Evolutionary conservation across 2,113 vertebrate genomes (phyloP).

Genomic region (Zapornia atra): DNA sequence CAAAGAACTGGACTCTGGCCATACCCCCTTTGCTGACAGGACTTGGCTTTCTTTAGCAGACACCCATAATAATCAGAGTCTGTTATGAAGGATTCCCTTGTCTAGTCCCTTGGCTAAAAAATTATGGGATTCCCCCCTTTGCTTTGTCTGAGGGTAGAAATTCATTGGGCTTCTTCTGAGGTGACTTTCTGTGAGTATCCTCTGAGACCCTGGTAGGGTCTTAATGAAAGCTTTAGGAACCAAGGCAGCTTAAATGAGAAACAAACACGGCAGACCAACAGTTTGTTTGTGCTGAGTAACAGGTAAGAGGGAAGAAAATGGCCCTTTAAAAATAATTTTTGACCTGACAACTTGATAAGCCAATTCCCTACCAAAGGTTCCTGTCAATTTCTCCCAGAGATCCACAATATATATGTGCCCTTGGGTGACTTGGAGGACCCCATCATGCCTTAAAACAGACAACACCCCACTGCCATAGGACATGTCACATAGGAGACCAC

Average conservation of each 20-base stretch:
- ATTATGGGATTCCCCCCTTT: background rate
- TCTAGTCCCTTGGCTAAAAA: background rate
- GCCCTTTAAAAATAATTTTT: background rate
- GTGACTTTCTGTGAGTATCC: background rate
- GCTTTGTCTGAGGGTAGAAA: background rate
- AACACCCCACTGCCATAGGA: background rate
- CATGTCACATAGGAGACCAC: background rate
- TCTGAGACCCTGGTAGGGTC: background rate
- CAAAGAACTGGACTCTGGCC: background rate
- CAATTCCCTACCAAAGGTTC: background rate
- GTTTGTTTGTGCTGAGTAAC: background rate
- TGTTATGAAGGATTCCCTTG: background rate
- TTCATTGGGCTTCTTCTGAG: background rate
- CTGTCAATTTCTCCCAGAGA: background rate
- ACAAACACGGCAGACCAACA: background rate
- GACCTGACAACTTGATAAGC: background rate
- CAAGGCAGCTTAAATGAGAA: background rate
- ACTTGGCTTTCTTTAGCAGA: background rate
- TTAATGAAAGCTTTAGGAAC: constrained; percentile 5
- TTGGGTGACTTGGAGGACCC: background rate
- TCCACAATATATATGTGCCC: rapidly evolving
- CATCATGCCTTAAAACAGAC: background rate
- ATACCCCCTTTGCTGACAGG: background rate
- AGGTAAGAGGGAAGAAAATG: background rate
- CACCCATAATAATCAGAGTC: background rate